Conservation (phyloP, 2,113 vertebrate species). For the Talpa occidentalis region DNA sequence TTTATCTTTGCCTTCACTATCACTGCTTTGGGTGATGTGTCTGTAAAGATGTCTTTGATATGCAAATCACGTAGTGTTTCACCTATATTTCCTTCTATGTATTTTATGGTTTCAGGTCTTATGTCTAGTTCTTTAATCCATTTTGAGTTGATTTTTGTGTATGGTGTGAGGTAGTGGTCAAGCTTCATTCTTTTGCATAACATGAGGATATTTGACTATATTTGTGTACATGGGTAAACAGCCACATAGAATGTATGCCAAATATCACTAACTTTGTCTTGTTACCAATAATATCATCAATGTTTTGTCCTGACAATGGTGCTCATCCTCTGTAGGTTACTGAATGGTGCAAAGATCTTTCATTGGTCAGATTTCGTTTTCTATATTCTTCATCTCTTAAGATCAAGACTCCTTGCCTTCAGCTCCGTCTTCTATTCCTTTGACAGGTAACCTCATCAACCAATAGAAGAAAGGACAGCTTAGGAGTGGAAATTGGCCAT, state of each 20-base stretch:
- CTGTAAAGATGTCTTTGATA: no score
- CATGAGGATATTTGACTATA: constrained; percentile 33
- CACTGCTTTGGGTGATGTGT: no score
- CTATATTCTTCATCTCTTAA: not conserved
- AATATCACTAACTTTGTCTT: not conserved
- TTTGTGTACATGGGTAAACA: not conserved
- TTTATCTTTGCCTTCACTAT: no score
- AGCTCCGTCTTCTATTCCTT: not conserved
- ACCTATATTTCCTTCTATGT: no score
- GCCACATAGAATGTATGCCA: constrained; percentile 17
- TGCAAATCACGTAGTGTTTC: no score
- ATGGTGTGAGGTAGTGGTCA: no score
- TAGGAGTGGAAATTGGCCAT: constrained; percentile 17
- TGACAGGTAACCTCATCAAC: not conserved
- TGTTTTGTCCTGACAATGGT: not conserved
- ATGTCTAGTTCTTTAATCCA: no score
- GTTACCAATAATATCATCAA: not conserved
- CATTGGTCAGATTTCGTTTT: not conserved
- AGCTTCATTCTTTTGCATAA: no score
- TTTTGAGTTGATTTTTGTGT: no score
- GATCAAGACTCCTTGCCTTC: not conserved
- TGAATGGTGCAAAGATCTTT: constrained; percentile 6
- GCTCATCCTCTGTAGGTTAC: not conserved
- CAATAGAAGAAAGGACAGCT: not conserved
- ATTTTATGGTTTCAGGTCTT: no score